These are phyloP conservation scores for Orchestia grillus DNA, from an alignment of 1,140 invertebrate genomes.

Conservation along the genomic window DNA sequence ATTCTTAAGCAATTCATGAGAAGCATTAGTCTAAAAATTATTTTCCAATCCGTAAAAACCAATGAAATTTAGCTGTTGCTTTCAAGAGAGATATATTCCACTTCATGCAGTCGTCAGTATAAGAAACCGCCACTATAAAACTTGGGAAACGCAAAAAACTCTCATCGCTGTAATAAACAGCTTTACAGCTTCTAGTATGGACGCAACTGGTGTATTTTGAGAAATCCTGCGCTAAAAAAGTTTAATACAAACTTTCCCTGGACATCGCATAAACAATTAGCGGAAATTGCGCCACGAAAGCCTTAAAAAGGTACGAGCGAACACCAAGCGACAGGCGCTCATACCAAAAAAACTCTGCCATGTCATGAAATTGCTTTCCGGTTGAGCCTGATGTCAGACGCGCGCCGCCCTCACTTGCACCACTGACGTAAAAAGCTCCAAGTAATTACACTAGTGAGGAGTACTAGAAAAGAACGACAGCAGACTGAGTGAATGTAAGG, in stretches of 20 bases:
- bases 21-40: background rate
- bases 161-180: background rate
- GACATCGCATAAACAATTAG: background rate
- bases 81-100: background rate
- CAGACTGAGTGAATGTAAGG: background rate
- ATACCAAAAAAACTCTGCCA: background rate
- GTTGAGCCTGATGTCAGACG: background rate
- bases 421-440: background rate
- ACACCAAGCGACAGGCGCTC: background rate
- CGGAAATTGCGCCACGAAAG: background rate
- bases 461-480: background rate
- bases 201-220: background rate
- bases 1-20: background rate
- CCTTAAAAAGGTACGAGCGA: background rate
- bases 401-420: background rate
- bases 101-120: background rate
- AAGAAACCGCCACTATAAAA: background rate
- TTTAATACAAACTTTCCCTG: background rate
- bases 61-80: background rate
- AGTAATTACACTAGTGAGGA: background rate
- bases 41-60: background rate
- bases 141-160: background rate
- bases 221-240: background rate
- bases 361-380: conserved; percentile 31
- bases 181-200: background rate